Conservation (phyloP, 2,113 vertebrate species). For the Mesitornis unicolor region DNA sequence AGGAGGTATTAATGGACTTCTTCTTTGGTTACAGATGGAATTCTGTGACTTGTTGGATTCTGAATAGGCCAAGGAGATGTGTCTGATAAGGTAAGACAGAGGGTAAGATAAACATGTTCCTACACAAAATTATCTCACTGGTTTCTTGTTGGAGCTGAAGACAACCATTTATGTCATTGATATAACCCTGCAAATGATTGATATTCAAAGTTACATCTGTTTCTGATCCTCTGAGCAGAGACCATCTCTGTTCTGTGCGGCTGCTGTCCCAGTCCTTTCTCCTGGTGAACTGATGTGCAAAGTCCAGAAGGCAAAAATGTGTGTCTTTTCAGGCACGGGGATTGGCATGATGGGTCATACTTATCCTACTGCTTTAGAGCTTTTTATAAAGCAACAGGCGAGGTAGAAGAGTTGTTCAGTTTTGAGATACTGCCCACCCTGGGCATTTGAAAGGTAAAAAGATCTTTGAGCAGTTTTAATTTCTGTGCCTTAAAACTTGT, state of each 20-base stretch:
- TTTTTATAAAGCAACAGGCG: neutral
- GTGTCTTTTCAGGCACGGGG: neutral
- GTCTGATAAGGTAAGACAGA: conserved; percentile 51
- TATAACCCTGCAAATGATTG: neutral
- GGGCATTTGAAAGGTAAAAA: neutral
- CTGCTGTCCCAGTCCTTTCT: neutral
- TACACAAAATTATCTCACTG: neutral
- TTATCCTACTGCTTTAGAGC: neutral
- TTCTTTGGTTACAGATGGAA: conserved; percentile 48
- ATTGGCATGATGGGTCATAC: neutral
- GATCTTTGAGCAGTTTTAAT: neutral
- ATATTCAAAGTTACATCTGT: neutral
- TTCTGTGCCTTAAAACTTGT: neutral
- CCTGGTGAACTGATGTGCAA: neutral
- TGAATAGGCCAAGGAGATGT: conserved; percentile 51
- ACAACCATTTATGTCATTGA: neutral
- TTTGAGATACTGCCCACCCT: neutral
- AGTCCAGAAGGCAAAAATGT: neutral
- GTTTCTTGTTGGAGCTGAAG: neutral
- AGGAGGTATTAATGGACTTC: conserved; percentile 3
- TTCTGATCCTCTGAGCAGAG: neutral
- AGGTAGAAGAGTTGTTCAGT: neutral
- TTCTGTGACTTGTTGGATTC: conserved; percentile 26
- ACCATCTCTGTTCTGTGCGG: neutral
- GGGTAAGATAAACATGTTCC: neutral